These are phyloP conservation scores for Ammodytes dubius DNA, from an alignment of 2,113 vertebrate species.

Conservation along the genomic window DNA sequence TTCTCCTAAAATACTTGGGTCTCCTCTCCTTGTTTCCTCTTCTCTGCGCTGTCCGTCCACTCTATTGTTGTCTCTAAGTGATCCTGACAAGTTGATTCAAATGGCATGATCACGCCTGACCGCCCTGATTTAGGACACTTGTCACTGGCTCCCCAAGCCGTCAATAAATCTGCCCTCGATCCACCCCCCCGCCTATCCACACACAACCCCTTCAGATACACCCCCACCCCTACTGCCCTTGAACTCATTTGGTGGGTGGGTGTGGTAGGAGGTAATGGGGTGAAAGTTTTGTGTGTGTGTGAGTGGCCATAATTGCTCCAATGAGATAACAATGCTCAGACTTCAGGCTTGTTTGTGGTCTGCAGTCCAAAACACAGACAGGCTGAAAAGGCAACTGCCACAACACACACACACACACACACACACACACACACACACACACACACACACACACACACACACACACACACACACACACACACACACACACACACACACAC, in stretches of 20 bases:
- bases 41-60: constrained; percentile 23
- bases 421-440: constrained; percentile 28
- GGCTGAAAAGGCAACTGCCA: constrained; percentile 58
- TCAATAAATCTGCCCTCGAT: constrained; percentile 58
- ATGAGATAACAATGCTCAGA: constrained; percentile 86
- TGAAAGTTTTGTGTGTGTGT: constrained; percentile 59
- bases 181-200: constrained; percentile 20
- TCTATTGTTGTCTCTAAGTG: constrained; percentile 78
- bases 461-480: constrained; percentile 42
- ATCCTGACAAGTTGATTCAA: constrained; percentile 81
- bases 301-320: constrained; percentile 79
- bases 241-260: constrained; percentile 58
- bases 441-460: constrained; percentile 7
- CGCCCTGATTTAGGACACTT: constrained; percentile 71
- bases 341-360: constrained; percentile 80
- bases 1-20: constrained; percentile 18
- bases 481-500: constrained; percentile 9
- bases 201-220: constrained; percentile 26
- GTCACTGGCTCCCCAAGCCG: constrained; percentile 59
- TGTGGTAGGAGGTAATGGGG: constrained; percentile 55
- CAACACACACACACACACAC: constrained; percentile 30
- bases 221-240: constrained; percentile 63
- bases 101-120: constrained; percentile 74
- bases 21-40: constrained; percentile 21
- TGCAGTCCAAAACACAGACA: constrained; percentile 68